These are phyloP conservation scores for Montipora capitata DNA, from an alignment of 92 coral and sea anemone species.

Conservation along the genomic window DNA sequence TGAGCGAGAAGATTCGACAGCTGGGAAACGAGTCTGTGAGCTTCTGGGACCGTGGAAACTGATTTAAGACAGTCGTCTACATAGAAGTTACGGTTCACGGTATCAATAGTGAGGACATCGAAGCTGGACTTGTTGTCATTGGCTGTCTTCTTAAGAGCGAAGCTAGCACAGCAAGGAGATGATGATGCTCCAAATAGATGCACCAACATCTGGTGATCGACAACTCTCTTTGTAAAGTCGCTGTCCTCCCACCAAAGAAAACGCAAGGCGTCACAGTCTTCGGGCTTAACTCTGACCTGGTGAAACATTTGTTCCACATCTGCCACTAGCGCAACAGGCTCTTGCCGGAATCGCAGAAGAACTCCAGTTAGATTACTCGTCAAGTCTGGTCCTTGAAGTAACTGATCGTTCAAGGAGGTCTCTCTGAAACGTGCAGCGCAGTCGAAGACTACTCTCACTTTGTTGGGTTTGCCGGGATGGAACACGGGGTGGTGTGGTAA, in stretches of 20 bases:
- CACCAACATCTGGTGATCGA: constrained; percentile 50
- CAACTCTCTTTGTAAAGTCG: constrained; percentile 23
- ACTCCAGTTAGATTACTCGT: constrained; percentile 11
- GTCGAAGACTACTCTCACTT: constrained; percentile 41
- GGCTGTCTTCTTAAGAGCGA: constrained; percentile 48
- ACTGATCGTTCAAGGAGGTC: constrained; percentile 46
- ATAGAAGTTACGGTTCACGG: constrained; percentile 50
- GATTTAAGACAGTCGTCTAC: constrained; percentile 60
- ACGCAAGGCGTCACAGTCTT: constrained; percentile 41
- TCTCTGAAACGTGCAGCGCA: constrained; percentile 38
- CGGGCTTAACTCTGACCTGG: constrained; percentile 5
- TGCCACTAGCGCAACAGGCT: too few relatives aligned
- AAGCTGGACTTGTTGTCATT: constrained; percentile 31
- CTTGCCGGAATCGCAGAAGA: not conserved
- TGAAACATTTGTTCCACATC: constrained; percentile 46
- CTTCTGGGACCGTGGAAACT: constrained; percentile 2
- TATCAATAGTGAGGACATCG: constrained; percentile 35
- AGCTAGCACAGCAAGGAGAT: constrained; percentile 49
- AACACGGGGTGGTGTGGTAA: constrained; percentile 46
- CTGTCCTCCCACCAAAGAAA: constrained; percentile 50
- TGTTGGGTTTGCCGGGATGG: constrained; percentile 37
- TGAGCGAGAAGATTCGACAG: too few relatives aligned
- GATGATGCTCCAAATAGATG: constrained; percentile 59
- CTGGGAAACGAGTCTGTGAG: constrained; percentile 1
- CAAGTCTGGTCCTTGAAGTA: constrained; percentile 53